Evolutionary conservation across 2,797 vertebrate genomes (phyloP).

Genomic region (Phylloscopus collybita): DNA sequence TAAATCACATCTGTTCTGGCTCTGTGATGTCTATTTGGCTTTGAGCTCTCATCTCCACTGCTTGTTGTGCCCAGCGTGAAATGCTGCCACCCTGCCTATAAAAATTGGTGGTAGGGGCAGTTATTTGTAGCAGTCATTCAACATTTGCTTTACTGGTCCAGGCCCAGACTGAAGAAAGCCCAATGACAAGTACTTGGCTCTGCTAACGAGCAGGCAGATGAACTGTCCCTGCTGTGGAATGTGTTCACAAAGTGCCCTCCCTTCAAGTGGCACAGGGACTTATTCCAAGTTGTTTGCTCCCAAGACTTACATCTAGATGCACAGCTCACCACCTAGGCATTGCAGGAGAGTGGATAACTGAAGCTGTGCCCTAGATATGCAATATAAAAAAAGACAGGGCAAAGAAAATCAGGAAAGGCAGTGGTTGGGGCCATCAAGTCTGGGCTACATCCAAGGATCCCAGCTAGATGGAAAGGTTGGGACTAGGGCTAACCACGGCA

Average conservation of each 20-base stretch:
- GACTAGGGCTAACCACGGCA: background rate
- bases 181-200: background rate
- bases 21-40: constrained; percentile 45
- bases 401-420: background rate
- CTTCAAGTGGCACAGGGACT: background rate
- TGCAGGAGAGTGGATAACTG: background rate
- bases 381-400: background rate
- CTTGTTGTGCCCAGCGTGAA: constrained; percentile 22
- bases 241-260: background rate
- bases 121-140: constrained; percentile 1
- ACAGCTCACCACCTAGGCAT: background rate
- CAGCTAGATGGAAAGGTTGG: background rate
- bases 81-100: constrained; percentile 16
- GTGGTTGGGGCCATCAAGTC: background rate
- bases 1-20: constrained; percentile 35
- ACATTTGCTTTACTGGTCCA: background rate
- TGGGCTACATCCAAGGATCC: background rate
- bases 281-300: background rate
- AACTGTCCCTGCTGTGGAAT: background rate
- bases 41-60: constrained; percentile 11
- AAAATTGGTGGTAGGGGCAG: constrained; percentile 24
- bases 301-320: background rate
- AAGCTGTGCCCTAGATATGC: background rate
- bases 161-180: background rate
- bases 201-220: background rate